Percentiles rank a stretch among this genome's conserved stretches.
These are phyloP conservation scores for Ascaphus truei DNA, from an alignment of 2,113 vertebrate genomes.

Conservation along the genomic window DNA sequence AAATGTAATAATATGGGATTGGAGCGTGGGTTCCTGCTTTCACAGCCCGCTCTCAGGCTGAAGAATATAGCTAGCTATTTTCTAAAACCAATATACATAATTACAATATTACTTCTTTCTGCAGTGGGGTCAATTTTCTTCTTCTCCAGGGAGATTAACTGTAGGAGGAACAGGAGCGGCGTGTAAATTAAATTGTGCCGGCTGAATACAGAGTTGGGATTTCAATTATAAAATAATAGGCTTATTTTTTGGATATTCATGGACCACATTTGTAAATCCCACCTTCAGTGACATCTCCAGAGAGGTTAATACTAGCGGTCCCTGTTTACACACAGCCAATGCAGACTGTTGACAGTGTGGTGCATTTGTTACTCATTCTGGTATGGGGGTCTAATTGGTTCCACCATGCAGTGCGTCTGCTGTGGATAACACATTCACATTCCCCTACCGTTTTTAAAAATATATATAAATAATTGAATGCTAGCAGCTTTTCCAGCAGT, in stretches of 20 bases:
- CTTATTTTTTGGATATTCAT: constrained; percentile 4
- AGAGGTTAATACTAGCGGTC: neutral
- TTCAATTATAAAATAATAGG: constrained; percentile 37
- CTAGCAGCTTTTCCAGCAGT: too few relatives aligned
- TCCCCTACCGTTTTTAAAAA: too few relatives aligned
- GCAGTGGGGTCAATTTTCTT: constrained; percentile 32
- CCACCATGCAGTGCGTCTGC: too few relatives aligned
- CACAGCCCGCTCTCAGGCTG: constrained; percentile 12
- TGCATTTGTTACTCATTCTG: too few relatives aligned
- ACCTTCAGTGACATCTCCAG: neutral
- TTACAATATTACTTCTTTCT: constrained; percentile 30
- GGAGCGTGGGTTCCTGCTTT: constrained; percentile 16
- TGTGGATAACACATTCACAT: too few relatives aligned
- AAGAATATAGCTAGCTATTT: constrained; percentile 18
- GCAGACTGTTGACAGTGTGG: too few relatives aligned
- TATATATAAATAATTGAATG: too few relatives aligned
- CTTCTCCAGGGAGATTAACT: constrained; percentile 33
- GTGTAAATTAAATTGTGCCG: constrained; percentile 37
- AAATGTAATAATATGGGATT: constrained; percentile 43
- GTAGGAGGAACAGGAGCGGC: constrained; percentile 8
- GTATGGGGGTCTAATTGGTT: too few relatives aligned
- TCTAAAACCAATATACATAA: constrained; percentile 45
- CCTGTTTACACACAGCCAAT: too few relatives aligned
- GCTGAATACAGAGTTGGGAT: constrained; percentile 31
- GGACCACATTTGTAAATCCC: neutral